Conservation (phyloP, 2,113 vertebrate species). For the Cyprinodon tularosa region DNA sequence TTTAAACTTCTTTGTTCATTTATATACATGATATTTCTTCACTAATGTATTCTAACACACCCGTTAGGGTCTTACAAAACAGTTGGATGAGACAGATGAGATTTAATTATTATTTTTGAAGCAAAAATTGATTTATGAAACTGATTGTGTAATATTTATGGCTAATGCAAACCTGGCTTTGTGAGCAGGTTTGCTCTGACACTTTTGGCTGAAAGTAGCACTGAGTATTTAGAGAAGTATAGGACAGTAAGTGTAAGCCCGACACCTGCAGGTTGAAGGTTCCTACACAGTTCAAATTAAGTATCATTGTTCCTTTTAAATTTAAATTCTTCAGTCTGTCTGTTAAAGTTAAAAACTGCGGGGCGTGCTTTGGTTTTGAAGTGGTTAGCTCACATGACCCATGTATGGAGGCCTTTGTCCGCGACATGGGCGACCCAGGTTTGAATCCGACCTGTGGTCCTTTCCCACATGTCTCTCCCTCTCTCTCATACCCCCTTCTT, state of each 20-base stretch:
- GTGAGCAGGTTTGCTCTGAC: constrained; percentile 30
- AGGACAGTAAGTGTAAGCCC: constrained; percentile 33
- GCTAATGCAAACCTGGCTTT: constrained; percentile 8
- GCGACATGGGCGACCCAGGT: too few relatives aligned
- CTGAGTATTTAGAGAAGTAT: constrained; percentile 52
- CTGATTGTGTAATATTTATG: too few relatives aligned
- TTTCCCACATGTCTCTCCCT: too few relatives aligned
- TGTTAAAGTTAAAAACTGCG: not conserved
- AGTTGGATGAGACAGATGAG: too few relatives aligned
- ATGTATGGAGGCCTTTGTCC: too few relatives aligned
- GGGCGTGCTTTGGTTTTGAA: too few relatives aligned
- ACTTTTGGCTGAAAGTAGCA: constrained; percentile 20
- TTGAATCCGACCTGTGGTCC: too few relatives aligned
- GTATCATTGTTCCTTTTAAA: constrained; percentile 4
- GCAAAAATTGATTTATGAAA: too few relatives aligned
- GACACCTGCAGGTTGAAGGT: constrained; percentile 28
- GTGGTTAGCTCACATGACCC: too few relatives aligned
- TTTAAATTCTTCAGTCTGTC: not conserved
- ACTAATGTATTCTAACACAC: not conserved
- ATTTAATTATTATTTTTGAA: too few relatives aligned
- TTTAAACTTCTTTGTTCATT: not conserved
- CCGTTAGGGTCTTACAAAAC: not conserved
- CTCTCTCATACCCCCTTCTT: too few relatives aligned
- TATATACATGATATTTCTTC: not conserved
- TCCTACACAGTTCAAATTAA: constrained; percentile 13